These are phyloP conservation scores for Heliconius sara DNA, from an alignment of 2,888 invertebrate species.

Conservation along the genomic window DNA sequence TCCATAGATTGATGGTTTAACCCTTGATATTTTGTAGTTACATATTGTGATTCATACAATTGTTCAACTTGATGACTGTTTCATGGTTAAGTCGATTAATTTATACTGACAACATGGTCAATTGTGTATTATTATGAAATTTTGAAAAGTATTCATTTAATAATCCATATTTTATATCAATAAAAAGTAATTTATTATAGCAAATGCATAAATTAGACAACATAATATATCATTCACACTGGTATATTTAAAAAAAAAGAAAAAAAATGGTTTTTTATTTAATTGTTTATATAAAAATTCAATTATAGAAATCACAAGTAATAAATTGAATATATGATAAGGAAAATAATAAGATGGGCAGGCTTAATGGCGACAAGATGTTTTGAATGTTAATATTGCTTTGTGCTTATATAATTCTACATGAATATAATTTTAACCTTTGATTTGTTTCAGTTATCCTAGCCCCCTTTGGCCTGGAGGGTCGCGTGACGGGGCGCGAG, in stretches of 20 bases:
- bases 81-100: neutral
- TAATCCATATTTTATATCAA: neutral
- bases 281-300: too few species aligned
- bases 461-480: slow-evolving; percentile 97
- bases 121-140: slow-evolving; percentile 9
- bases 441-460: slow-evolving; percentile 89
- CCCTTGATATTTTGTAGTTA: neutral
- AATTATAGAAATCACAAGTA: neutral
- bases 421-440: neutral
- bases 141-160: neutral
- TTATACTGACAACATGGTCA: neutral
- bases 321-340: neutral
- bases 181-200: too few species aligned
- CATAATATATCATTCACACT: neutral
- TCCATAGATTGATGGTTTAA: slow-evolving; percentile 4
- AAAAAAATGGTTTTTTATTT: neutral
- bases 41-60: slow-evolving; percentile 13
- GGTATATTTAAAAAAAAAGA: too few species aligned
- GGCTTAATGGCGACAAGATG: neutral
- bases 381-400: neutral
- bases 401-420: neutral
- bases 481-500: slow-evolving; percentile 93
- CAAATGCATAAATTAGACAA: neutral
- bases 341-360: neutral
- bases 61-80: neutral